phyloP scores from a whole-genome alignment of 2,113 vertebrate species.

The Tupaia tana region DNA sequence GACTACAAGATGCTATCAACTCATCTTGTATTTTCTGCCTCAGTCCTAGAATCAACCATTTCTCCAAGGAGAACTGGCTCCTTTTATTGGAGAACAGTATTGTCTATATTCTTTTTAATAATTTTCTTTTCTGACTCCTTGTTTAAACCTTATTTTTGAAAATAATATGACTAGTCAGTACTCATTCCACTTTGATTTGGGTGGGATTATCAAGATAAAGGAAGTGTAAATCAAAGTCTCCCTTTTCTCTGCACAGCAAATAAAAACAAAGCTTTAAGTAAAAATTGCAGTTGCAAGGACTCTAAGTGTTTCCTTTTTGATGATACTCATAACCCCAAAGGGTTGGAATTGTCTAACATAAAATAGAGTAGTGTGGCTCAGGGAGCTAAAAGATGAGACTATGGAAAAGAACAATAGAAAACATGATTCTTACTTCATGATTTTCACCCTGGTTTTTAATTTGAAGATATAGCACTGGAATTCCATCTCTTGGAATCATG shows the following conservation, averaged over 20 bases:
- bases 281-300: conserved; percentile 29
- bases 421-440: background rate
- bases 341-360: conserved; percentile 7
- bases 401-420: conserved; percentile 9
- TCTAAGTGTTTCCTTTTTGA: background rate
- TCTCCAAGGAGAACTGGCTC: background rate
- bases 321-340: background rate
- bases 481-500: background rate
- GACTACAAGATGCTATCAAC: background rate
- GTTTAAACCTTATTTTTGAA: conserved; percentile 51
- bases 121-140: conserved; percentile 22
- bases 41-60: background rate
- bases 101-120: conserved; percentile 16
- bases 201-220: conserved; percentile 36
- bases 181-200: conserved; percentile 36
- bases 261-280: conserved; percentile 40
- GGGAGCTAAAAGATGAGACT: background rate
- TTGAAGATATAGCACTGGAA: conserved; percentile 1
- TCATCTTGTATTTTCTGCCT: background rate
- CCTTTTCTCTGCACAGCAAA: background rate
- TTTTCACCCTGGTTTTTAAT: conserved; percentile 53
- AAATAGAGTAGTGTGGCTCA: background rate
- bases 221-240: background rate
- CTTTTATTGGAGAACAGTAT: background rate
- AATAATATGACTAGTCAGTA: background rate